phyloP scores from a whole-genome alignment of 2,113 vertebrate species.

The Zosterops lateralis region DNA sequence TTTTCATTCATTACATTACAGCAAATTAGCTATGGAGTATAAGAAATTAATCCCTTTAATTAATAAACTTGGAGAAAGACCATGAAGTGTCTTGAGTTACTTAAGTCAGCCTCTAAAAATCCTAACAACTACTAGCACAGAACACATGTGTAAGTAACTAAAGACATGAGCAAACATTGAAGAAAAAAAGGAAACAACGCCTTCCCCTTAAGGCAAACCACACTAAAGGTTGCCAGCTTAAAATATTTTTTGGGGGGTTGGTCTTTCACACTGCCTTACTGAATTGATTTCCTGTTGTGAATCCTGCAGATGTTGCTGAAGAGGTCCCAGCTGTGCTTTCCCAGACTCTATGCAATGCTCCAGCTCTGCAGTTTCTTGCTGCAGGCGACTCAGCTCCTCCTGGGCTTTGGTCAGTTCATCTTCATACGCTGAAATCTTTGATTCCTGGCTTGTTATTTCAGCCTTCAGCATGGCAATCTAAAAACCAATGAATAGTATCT shows the following conservation, averaged over 20 bases:
- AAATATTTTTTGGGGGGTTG: background rate
- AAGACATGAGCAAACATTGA: background rate
- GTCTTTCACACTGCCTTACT: constrained; percentile 72
- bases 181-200: background rate
- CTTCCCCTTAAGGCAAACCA: background rate
- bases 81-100: background rate
- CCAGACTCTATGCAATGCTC: constrained; percentile 88
- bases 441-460: constrained; percentile 90
- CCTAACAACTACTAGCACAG: background rate
- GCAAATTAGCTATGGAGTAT: background rate
- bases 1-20: background rate
- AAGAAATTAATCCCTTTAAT: background rate
- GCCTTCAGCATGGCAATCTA: constrained; percentile 89
- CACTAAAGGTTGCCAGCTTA: background rate
- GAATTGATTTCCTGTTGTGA: constrained; percentile 89
- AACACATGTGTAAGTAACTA: background rate
- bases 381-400: constrained; percentile 87
- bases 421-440: constrained; percentile 87
- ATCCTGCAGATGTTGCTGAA: constrained; percentile 87
- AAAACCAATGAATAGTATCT: background rate
- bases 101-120: background rate
- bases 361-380: constrained; percentile 88
- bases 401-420: constrained; percentile 88
- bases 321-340: constrained; percentile 86
- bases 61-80: background rate